phyloP scores from a whole-genome alignment of 2,797 vertebrate species.

The Amphiprion clarkii region DNA sequence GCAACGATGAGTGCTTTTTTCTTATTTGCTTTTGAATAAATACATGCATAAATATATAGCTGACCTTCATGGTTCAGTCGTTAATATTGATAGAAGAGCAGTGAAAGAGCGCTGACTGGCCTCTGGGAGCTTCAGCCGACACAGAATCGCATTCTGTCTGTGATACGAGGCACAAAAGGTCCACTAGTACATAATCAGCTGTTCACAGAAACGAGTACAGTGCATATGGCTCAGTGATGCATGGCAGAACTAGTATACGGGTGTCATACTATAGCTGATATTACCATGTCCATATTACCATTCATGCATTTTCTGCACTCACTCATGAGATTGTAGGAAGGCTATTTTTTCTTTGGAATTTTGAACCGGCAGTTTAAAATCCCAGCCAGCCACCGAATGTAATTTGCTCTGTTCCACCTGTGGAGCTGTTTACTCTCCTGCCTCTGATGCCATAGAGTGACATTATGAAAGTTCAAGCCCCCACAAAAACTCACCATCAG shows the following conservation, averaged over 20 bases:
- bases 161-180: conserved; percentile 1
- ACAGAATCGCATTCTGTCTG: conserved; percentile 3
- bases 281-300: no score
- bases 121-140: conserved; percentile 12
- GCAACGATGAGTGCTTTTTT: no score
- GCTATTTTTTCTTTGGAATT: no score
- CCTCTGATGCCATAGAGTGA: background rate
- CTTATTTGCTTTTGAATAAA: background rate
- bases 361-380: no score
- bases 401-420: background rate
- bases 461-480: background rate
- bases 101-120: background rate
- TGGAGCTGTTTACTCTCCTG: background rate
- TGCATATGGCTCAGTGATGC: background rate
- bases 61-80: background rate
- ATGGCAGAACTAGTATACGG: background rate
- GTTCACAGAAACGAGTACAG: background rate
- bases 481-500: background rate
- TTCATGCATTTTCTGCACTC: no score
- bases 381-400: background rate
- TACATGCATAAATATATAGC: background rate
- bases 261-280: background rate
- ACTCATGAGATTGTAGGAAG: no score
- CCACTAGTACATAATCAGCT: conserved; percentile 2
- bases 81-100: conserved; percentile 20